Base-by-base conservation (phyloP, 1,140 invertebrate genomes). In the Trichonephila clavipes region DNA sequence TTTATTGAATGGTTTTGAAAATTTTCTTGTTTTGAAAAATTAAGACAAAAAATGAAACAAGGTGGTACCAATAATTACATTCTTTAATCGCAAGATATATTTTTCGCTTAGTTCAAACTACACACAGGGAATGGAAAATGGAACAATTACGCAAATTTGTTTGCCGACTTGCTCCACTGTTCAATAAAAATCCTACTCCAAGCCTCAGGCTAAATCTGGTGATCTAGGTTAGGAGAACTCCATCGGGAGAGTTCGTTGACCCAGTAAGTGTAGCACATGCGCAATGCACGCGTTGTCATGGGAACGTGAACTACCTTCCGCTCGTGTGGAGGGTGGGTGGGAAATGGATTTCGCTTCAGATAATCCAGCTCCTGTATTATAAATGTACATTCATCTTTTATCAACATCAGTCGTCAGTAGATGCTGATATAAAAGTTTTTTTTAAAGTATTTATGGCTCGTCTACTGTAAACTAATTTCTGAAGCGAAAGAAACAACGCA, bases 181-280 rank as follows among this genome's bases (percentile, higher is more conserved):
- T 24, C 24, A 24, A 6, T 24, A 18, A 40, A 51, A 10, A 51
- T 51, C 10, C 10, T 0, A 89, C 16, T 34, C 44, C 66, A 19
- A 66, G 21, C 90, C 64, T 59, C 62, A 86, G 91, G 91, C 91
- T 92, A 92, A 87, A 90, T 92, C 62, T 34, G 44, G 82, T 34
- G 62, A 92, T 92, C 61, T 92, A 40, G 91, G 91, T 92, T 92
- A 92, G 81, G 83, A 92, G 64, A 83, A 66, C 58, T 64, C 64
- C 34, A 28, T 61, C 62, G 18, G 14, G 2, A 18, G 61, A 92
- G 91, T 92, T 92, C 91, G 83, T 87, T 92, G 91, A 92, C 91
- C 82, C 51, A 92, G 40, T 92, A 86, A 92, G 40, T 69, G 18
- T n/a, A 10, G 34, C 69, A 44, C 61, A 83, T 69, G 64, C n/a